Conservation (phyloP, 2,888 invertebrate genomes). For the Phanerotoma sp. region DNA sequence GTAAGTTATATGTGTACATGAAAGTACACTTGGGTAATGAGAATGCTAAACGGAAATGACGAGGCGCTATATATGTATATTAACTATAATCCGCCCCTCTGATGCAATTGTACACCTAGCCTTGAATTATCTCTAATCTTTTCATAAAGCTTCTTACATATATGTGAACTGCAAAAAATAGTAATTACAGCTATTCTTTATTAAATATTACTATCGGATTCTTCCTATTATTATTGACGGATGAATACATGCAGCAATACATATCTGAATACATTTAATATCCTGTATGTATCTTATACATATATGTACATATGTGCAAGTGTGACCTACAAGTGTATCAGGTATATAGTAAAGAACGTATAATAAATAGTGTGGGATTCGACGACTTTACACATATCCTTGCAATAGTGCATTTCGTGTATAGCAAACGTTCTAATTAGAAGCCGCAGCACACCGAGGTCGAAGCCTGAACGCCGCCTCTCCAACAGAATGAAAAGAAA, state of each 20-base stretch:
- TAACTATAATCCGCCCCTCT: conserved; percentile 28
- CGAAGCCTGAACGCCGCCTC: conserved; percentile 12
- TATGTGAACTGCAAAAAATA: conserved; percentile 33
- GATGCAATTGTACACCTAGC: conserved; percentile 31
- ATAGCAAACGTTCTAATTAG: conserved; percentile 45
- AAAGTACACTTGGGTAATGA: conserved; percentile 2
- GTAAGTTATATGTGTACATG: not conserved
- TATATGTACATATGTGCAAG: not conserved
- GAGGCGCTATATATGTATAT: conserved; percentile 35
- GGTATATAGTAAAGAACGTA: conserved; percentile 38
- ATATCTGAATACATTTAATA: too few relatives aligned
- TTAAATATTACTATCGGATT: not conserved
- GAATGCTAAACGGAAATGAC: conserved; percentile 47
- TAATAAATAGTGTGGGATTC: conserved; percentile 25
- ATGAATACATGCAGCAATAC: too few relatives aligned
- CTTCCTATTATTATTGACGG: conserved; percentile 43
- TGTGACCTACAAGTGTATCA: too few relatives aligned
- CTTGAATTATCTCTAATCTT: conserved; percentile 52
- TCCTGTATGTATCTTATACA: not conserved
- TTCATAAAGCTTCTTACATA: conserved; percentile 46
- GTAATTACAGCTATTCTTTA: conserved; percentile 46
- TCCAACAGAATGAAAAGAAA: not conserved
- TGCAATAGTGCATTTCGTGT: conserved; percentile 43
- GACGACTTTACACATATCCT: conserved; percentile 38
- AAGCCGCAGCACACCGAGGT: conserved; percentile 29